Evolutionary conservation across 2,888 invertebrate species (phyloP).

Genomic region (Epiblema foenella): DNA sequence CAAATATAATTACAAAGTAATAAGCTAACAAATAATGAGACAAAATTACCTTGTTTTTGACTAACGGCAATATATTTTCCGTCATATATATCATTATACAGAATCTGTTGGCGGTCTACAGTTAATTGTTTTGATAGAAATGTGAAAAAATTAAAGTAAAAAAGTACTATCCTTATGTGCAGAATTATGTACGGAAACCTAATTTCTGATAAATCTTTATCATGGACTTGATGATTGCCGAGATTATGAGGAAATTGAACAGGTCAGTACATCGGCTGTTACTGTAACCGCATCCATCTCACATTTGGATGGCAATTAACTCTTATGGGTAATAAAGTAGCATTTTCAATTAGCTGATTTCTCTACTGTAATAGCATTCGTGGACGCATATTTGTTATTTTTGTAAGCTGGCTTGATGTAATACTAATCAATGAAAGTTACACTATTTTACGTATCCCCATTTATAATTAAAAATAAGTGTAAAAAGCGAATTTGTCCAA

Average conservation of each 20-base stretch:
- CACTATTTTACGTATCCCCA: too few relatives aligned
- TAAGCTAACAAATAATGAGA: neutral
- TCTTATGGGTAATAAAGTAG: neutral
- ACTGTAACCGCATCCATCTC: neutral
- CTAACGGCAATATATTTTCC: neutral
- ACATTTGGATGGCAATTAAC: neutral
- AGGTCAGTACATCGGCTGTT: neutral
- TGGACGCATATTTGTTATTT: neutral
- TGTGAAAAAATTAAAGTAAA: neutral
- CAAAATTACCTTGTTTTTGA: neutral
- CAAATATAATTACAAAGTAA: constrained; percentile 11
- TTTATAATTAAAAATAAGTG: too few relatives aligned
- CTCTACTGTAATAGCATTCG: neutral
- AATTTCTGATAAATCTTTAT: neutral
- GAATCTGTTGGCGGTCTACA: neutral
- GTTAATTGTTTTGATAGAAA: neutral
- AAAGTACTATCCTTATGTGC: neutral
- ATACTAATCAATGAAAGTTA: too few relatives aligned
- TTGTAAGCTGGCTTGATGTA: too few relatives aligned
- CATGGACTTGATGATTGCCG: neutral
- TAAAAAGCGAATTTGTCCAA: too few relatives aligned
- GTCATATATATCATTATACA: neutral
- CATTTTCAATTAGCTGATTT: neutral
- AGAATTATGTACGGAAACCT: neutral
- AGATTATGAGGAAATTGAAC: neutral